Conservation (phyloP, 2,888 invertebrate species). For the Mycalesis mineus region DNA sequence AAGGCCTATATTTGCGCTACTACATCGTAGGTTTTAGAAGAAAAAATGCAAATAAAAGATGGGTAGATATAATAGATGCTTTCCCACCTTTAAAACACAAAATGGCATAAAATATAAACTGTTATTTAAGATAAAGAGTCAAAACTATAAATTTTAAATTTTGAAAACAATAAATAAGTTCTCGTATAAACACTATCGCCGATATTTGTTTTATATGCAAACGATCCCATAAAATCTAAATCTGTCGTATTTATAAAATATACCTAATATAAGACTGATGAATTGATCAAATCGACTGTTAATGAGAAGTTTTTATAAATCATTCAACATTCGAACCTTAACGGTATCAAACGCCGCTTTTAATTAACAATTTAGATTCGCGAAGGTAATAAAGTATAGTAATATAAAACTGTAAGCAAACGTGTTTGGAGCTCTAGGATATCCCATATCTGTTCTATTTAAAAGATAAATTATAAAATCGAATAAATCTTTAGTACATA, state of each 20-base stretch:
- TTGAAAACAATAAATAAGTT: neutral
- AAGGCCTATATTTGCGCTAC: too few relatives aligned
- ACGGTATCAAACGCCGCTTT: constrained; percentile 19
- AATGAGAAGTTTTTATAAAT: constrained; percentile 6
- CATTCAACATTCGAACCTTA: constrained; percentile 8
- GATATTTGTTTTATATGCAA: constrained; percentile 8
- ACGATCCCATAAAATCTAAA: constrained; percentile 1
- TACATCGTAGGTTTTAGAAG: too few relatives aligned
- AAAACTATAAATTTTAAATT: neutral
- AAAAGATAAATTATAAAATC: neutral
- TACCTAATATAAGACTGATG: constrained; percentile 1
- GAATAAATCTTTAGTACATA: neutral
- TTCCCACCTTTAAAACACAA: too few relatives aligned
- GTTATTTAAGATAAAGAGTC: neutral
- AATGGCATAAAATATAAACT: neutral
- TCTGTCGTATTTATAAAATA: neutral
- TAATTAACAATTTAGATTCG: constrained; percentile 17
- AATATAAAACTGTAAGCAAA: neutral
- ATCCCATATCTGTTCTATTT: neutral
- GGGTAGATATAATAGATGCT: too few relatives aligned
- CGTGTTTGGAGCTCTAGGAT: neutral
- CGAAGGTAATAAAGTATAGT: constrained; percentile 13
- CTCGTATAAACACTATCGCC: neutral
- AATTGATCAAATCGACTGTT: constrained; percentile 9
- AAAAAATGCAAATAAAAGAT: too few relatives aligned